phyloP scores from a whole-genome alignment of 1,140 invertebrate genomes.

The Tenebrio molitor region DNA sequence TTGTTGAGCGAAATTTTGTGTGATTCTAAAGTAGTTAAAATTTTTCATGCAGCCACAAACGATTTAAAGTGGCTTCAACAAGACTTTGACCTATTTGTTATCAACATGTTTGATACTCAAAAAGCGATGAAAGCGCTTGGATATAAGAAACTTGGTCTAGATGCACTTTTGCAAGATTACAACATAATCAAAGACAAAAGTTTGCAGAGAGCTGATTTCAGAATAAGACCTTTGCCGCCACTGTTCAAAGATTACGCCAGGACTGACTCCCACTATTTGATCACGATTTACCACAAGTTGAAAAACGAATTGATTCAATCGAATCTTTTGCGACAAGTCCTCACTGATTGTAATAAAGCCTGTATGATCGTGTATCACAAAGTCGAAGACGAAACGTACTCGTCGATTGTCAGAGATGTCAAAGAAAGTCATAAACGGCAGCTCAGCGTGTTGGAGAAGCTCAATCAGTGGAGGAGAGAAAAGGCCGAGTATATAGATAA shows the following conservation, averaged over 20 bases:
- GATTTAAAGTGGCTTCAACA: conserved; percentile 96
- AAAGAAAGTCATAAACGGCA: conserved; percentile 23
- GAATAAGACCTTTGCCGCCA: conserved; percentile 80
- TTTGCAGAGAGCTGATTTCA: conserved; percentile 5
- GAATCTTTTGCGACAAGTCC: background rate
- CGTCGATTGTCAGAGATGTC: background rate
- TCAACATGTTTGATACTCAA: conserved; percentile 97
- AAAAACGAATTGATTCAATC: conserved; percentile 75
- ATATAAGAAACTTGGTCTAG: conserved; percentile 79
- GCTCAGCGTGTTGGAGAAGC: conserved; percentile 4
- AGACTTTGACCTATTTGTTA: conserved; percentile 94
- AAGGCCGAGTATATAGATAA: background rate
- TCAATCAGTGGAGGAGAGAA: background rate
- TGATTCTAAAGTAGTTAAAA: conserved; percentile 90
- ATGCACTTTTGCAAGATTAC: conserved; percentile 75
- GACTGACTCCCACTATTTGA: conserved; percentile 94
- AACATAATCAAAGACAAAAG: background rate
- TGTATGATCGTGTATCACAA: background rate
- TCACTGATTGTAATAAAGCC: background rate
- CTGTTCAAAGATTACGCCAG: conserved; percentile 90
- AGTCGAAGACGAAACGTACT: conserved; percentile 3
- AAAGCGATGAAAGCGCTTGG: conserved; percentile 84
- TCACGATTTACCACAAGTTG: conserved; percentile 90
- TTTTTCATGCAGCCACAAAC: conserved; percentile 91
- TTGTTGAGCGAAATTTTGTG: conserved; percentile 92